These are phyloP conservation scores for Mesocricetus auratus DNA, from an alignment of 2,113 vertebrate genomes.

Conservation along the genomic window DNA sequence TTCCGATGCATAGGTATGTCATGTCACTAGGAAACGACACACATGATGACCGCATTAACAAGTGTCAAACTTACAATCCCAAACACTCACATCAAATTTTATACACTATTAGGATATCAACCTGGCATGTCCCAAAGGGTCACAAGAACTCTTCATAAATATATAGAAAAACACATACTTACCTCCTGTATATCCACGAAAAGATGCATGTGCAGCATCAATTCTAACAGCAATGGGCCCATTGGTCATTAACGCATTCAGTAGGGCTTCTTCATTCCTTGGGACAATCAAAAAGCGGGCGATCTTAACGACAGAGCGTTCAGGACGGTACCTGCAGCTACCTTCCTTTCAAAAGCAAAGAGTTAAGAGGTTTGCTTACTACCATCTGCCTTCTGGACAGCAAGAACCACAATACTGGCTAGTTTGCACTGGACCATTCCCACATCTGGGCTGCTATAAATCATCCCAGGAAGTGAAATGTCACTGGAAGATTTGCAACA, in stretches of 20 bases:
- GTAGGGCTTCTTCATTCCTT: conserved; percentile 89
- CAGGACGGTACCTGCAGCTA: conserved; percentile 91
- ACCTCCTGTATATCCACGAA: conserved; percentile 97
- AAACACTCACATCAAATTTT: background rate
- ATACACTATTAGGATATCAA: background rate
- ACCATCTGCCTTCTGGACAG: background rate
- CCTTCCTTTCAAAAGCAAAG: conserved; percentile 88
- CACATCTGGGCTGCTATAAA: background rate
- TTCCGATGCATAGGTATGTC: background rate
- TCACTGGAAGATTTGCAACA: background rate
- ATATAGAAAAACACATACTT: conserved; percentile 25
- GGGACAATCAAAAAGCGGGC: conserved; percentile 92
- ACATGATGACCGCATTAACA: background rate
- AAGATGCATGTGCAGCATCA: conserved; percentile 93
- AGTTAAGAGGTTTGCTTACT: background rate
- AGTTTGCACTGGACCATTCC: background rate
- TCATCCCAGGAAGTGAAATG: background rate
- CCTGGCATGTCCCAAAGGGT: background rate
- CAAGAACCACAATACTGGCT: background rate
- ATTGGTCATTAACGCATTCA: conserved; percentile 92
- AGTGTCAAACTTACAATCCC: background rate
- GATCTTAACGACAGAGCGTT: conserved; percentile 91
- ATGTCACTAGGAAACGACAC: background rate
- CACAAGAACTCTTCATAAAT: background rate
- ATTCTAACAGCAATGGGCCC: conserved; percentile 96